Percentiles rank a stretch among this genome's conserved stretches.
phyloP scores from a whole-genome alignment of 2,888 invertebrate genomes.

The Ypsolopha scabrella region DNA sequence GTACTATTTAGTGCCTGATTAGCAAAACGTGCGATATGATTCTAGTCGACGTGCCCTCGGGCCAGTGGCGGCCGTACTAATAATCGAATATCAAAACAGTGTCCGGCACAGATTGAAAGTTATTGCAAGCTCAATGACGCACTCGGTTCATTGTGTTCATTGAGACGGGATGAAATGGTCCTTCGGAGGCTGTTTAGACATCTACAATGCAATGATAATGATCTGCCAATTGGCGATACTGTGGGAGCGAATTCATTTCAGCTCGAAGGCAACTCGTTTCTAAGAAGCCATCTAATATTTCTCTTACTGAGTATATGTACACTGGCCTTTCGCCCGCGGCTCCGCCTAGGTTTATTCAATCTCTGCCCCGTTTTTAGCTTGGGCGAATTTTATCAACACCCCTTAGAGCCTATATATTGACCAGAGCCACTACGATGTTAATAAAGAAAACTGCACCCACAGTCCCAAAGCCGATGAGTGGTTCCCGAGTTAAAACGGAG shows the following conservation, averaged over 20 bases:
- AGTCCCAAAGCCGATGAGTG: too few species aligned
- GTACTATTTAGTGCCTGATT: conserved; percentile 63
- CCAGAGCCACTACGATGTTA: too few species aligned
- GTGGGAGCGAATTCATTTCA: neutral
- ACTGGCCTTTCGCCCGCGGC: too few species aligned
- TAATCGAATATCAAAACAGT: neutral
- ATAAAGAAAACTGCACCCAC: too few species aligned
- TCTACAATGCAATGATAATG: conserved; percentile 19
- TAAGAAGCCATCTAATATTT: too few species aligned
- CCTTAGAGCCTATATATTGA: too few species aligned
- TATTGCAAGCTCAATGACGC: conserved; percentile 36
- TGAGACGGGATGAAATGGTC: conserved; percentile 48
- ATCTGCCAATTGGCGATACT: conserved; percentile 11
- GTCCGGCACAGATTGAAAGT: conserved; percentile 41
- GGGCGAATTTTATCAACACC: too few species aligned
- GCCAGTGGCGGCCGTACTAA: neutral
- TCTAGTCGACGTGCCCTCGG: conserved; percentile 11
- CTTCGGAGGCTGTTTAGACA: conserved; percentile 36
- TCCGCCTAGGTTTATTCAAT: too few species aligned
- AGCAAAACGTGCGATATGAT: conserved; percentile 59
- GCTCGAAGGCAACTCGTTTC: too few species aligned
- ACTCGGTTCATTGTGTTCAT: conserved; percentile 47
- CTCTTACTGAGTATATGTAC: too few species aligned
- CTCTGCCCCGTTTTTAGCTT: too few species aligned
- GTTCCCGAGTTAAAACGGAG: too few species aligned